Percentiles rank a stretch among this genome's conserved stretches.
Conservation (phyloP, 2,888 invertebrate species). For the Agrilus biguttatus region DNA sequence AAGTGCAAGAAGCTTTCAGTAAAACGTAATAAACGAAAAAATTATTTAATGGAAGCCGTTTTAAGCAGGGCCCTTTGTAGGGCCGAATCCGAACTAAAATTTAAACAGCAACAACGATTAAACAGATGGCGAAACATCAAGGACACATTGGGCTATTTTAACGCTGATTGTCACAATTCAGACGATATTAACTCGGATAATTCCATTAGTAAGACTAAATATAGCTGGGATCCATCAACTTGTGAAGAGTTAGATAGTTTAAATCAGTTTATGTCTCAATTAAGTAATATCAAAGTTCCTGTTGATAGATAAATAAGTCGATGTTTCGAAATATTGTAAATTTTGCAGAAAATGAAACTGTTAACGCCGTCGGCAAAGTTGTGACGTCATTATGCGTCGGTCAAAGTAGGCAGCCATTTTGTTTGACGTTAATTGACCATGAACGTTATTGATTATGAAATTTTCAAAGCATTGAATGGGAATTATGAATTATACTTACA, state of each 20-base stretch:
- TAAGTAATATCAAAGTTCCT: constrained; percentile 40
- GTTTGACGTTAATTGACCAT: background rate
- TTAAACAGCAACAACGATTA: constrained; percentile 47
- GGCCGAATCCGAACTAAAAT: constrained; percentile 44
- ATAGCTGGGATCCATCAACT: constrained; percentile 15
- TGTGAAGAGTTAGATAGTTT: constrained; percentile 46
- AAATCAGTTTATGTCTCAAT: constrained; percentile 49
- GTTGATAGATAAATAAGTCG: constrained; percentile 27
- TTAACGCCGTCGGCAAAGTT: background rate
- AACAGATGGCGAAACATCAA: constrained; percentile 37
- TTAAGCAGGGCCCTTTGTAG: constrained; percentile 42
- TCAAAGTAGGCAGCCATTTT: background rate
- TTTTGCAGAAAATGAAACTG: constrained; percentile 4
- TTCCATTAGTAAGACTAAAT: constrained; percentile 4
- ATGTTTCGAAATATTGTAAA: constrained; percentile 7
- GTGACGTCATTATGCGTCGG: background rate
- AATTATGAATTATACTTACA: no score
- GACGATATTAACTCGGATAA: constrained; percentile 3
- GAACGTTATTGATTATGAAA: no score
- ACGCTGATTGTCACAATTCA: background rate
- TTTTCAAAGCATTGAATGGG: no score
- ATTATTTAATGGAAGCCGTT: constrained; percentile 50
- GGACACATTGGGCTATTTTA: constrained; percentile 9
- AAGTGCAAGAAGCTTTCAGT: constrained; percentile 44
- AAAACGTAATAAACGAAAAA: constrained; percentile 42